Percentiles rank a stretch among this genome's conserved stretches.
These are phyloP conservation scores for Cebidichthys violaceus DNA, from an alignment of 2,113 vertebrate genomes.

Conservation along the genomic window DNA sequence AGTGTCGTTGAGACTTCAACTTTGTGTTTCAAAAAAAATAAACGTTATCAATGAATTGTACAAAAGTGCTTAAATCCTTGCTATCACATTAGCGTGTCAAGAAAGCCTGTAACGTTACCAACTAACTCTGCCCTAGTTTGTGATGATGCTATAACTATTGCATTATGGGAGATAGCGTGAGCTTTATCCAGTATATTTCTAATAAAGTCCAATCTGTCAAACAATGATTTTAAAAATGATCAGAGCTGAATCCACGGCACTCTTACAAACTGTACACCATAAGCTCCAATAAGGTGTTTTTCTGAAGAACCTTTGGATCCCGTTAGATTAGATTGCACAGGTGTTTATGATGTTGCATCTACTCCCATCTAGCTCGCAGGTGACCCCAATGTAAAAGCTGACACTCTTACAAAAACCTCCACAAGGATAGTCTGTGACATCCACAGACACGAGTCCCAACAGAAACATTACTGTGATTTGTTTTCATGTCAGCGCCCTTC, in stretches of 20 bases:
- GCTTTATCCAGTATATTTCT: background rate
- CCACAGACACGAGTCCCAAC: constrained; percentile 1
- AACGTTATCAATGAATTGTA: background rate
- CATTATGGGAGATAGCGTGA: background rate
- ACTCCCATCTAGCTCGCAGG: background rate
- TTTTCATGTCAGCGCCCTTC: constrained; percentile 9
- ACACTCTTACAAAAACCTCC: background rate
- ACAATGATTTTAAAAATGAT: background rate
- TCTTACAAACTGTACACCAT: background rate
- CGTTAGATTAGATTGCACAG: too few relatives aligned
- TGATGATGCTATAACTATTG: background rate
- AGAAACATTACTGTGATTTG: constrained; percentile 33
- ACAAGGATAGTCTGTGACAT: background rate
- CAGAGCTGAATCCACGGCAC: background rate
- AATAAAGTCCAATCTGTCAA: background rate
- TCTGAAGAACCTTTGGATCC: background rate
- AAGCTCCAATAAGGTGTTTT: background rate
- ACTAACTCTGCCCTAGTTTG: background rate
- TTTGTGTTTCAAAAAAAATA: background rate
- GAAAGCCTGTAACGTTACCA: background rate
- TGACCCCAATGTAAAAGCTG: background rate
- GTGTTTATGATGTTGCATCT: background rate
- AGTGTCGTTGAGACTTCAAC: background rate
- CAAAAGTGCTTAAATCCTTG: background rate
- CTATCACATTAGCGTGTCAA: background rate